Evolutionary conservation across 2,113 vertebrate species (phyloP), one percentile per base, ranked within the genome.

Genomic region (Notarius lentiginosus): DNA sequence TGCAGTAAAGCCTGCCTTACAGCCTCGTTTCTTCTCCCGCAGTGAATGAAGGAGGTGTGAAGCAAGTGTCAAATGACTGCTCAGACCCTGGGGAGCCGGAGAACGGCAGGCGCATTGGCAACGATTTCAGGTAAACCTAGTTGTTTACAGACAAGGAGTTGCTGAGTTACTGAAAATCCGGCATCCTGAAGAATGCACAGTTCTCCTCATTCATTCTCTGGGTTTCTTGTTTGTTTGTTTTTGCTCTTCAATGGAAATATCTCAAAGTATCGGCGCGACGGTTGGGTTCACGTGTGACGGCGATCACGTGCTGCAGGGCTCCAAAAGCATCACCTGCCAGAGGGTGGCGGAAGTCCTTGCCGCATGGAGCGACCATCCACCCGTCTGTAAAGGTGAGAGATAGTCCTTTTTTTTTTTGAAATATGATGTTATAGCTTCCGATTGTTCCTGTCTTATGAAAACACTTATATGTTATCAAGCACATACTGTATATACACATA

Each of bases 11-110:
- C 56, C 55, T 56, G 58, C 22, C 6, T 88, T 17, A 76, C 18
- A 61, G 30, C 30, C 20, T 81, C 82, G 84, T 90, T 87, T 90
- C 85, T 88, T 61, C 58, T 90, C 93, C 93, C 93, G 65, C 90
- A 99, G 98, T 99, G 96, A 99, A 99, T 94, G 98, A 99, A 92
- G 98, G 97, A 79, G 98, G 97, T 92, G 96, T 99, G 96, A 99
- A 99, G 93, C 98, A 99, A 92, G 96, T 98, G 88, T 98, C 98
- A 90, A 99, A 99, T 95, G 96, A 97, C 92, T 99, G 98, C 89
- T 97, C 98, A 79, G 98, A 99, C 93, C 98, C 98, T 55, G 98
- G 98, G 92, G 98, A 99, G 94, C 97, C 98, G 27, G 98, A 99
- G 92, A 98, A 99, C 91, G 98, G 98, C 90, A 98, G 98, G 92